Percentiles rank a stretch among this genome's conserved stretches.
phyloP scores from a whole-genome alignment of 1,140 invertebrate species.

The Myzus persicae region DNA sequence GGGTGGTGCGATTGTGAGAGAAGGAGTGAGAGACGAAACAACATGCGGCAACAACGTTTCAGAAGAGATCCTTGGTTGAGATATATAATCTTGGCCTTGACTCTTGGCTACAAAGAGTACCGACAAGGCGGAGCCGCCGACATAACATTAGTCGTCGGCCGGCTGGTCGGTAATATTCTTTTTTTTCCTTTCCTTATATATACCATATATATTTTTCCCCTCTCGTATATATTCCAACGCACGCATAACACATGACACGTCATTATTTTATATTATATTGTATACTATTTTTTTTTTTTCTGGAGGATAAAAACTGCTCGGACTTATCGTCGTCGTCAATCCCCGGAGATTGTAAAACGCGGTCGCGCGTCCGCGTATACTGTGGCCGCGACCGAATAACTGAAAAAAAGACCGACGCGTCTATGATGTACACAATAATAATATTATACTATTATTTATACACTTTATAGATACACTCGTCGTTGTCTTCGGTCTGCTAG shows the following conservation, averaged over 20 bases:
- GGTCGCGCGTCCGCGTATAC: neutral
- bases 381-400: neutral
- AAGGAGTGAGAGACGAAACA: constrained; percentile 22
- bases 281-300: constrained; percentile 22
- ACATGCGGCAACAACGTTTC: constrained; percentile 54
- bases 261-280: constrained; percentile 57
- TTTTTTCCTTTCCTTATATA: constrained; percentile 19
- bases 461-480: neutral
- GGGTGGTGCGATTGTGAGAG: neutral
- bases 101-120: constrained; percentile 58
- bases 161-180: constrained; percentile 52
- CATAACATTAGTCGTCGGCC: constrained; percentile 57
- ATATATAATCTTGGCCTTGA: constrained; percentile 59
- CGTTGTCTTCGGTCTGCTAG: neutral
- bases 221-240: constrained; percentile 11
- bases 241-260: constrained; percentile 57
- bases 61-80: constrained; percentile 56
- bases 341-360: constrained; percentile 14
- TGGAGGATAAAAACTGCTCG: constrained; percentile 36
- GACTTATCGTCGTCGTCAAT: constrained; percentile 45
- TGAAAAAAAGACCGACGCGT: constrained; percentile 2
- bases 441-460: neutral
- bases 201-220: constrained; percentile 30
- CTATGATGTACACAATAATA: no score
- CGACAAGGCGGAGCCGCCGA: constrained; percentile 58